Base-by-base conservation (phyloP, 1,140 invertebrate species). In the Lordiphosa stackelbergi region DNA sequence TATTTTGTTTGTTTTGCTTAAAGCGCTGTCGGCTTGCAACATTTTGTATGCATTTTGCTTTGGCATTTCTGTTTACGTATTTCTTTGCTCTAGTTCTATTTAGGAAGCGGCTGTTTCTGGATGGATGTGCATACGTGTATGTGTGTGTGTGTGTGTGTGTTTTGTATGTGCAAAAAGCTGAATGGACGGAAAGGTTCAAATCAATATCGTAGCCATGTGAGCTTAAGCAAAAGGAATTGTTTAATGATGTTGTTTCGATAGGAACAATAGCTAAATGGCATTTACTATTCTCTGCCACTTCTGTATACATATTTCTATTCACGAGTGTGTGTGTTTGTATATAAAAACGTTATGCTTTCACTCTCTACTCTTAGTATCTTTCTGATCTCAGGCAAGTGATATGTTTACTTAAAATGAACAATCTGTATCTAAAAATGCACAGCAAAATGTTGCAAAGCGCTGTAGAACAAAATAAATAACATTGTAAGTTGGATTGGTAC, bases 171-270 rank as follows among this genome's bases (percentile, higher is more conserved):
- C 46, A 57, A 53, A 60, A 68, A 71, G 55, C 68, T 79, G 71
- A 79, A 75, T 79, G 75, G 75, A 79, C 75, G 75, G 75, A 81
- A 70, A 75, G 75, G 75, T 81, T 71, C 10, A 81, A 78, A 73
- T 74, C 12, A 81, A 81, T 78, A 62, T 78, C 53, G 48, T 51
- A 63, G 41, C 38, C 49, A 54, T 54, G 45, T 63, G 53, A 38
- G 53, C 63, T 49, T 36, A 57, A 53, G 55, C 43, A 68, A 53
- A 57, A 51, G 16, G 28, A 61, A 60, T 46, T 11, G 12, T 34
- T 46, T 9, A 37, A 52, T 52, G n/a, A 31, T 53, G 8, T 57
- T 37, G 11, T 46, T 52, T 22, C 28, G 31, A 35, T 81, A 79
- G 75, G 75, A 79, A 79, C 75, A 74, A 70, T 59, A 60, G 48